Evolutionary conservation across 2,888 invertebrate species (phyloP).

Genomic region (Limnephilus auricula): DNA sequence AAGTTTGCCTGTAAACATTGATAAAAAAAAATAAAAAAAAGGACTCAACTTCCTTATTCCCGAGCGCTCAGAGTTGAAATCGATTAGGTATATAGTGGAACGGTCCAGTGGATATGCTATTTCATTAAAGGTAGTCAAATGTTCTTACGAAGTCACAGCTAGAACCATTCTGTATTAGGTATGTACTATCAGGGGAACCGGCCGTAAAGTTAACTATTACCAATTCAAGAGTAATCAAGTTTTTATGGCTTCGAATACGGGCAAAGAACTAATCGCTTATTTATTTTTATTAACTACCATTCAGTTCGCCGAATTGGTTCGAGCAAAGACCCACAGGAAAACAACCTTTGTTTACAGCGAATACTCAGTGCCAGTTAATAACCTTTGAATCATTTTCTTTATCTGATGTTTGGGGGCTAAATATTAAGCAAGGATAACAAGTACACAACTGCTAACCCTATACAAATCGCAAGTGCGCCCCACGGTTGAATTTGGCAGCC

Average conservation of each 20-base stretch:
- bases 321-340: not conserved
- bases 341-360: not conserved
- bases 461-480: no score
- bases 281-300: not conserved
- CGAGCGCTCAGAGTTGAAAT: no score
- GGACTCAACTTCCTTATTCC: no score
- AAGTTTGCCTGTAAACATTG: no score
- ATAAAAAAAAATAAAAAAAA: no score
- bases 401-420: not conserved
- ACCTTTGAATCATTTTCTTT: not conserved
- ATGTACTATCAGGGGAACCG: not conserved
- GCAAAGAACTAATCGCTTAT: not conserved
- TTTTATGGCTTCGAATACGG: conserved; percentile 2
- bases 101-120: no score
- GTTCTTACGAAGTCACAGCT: not conserved
- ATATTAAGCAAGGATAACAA: not conserved
- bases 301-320: not conserved
- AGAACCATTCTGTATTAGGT: not conserved
- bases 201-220: not conserved
- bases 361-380: not conserved
- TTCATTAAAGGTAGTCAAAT: not conserved
- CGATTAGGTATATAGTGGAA: no score
- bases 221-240: not conserved
- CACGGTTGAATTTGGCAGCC: no score
- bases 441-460: no score